These are phyloP conservation scores for Megalonaias nervosa DNA, from an alignment of 1,140 invertebrate species.

Conservation along the genomic window DNA sequence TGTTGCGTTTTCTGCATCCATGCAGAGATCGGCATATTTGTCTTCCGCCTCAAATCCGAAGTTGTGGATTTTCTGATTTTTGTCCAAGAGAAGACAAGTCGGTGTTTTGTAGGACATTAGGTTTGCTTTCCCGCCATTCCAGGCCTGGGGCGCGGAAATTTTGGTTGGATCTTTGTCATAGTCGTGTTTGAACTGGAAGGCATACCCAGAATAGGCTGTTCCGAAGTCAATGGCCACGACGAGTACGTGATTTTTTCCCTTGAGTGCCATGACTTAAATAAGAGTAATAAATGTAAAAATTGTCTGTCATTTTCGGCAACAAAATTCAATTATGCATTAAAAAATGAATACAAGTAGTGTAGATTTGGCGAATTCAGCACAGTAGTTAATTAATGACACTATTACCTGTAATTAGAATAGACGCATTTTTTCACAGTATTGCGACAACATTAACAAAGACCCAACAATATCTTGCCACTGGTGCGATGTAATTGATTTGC, in stretches of 20 bases:
- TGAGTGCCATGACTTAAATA: too few relatives aligned
- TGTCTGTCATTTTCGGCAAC: too few relatives aligned
- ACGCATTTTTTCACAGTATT: too few relatives aligned
- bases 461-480: too few relatives aligned
- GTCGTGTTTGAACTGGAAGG: slow-evolving; percentile 18
- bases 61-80: slow-evolving; percentile 5
- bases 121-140: slow-evolving; percentile 21
- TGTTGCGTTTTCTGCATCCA: neutral
- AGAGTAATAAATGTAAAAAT: too few relatives aligned
- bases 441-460: too few relatives aligned
- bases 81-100: slow-evolving; percentile 13
- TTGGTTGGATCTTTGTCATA: slow-evolving; percentile 25
- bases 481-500: too few relatives aligned
- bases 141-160: slow-evolving; percentile 9
- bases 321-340: too few relatives aligned
- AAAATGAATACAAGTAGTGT: too few relatives aligned
- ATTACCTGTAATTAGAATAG: too few relatives aligned
- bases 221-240: slow-evolving; percentile 23
- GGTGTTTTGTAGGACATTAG: slow-evolving; percentile 28
- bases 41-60: slow-evolving; percentile 27
- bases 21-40: slow-evolving; percentile 16
- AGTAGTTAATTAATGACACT: too few relatives aligned
- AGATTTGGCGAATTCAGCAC: too few relatives aligned
- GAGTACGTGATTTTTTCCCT: neutral
- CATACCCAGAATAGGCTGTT: slow-evolving; percentile 9